Evolutionary conservation across 2,797 vertebrate species (phyloP).

Genomic region (Lates japonicus): DNA sequence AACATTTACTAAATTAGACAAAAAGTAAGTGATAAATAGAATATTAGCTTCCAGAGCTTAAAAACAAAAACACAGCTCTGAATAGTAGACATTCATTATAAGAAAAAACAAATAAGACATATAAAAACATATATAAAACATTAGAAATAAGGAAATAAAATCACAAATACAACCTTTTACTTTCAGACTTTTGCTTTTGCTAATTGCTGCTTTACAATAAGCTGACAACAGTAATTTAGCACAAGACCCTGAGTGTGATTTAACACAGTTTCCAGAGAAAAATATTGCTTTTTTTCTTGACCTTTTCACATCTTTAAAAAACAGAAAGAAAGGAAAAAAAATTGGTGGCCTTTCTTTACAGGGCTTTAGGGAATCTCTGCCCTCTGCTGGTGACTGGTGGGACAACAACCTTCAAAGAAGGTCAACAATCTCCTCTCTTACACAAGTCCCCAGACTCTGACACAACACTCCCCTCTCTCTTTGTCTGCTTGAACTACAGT

Average conservation of each 20-base stretch:
- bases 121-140: not conserved
- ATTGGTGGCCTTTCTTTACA: not conserved
- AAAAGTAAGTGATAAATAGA: not conserved
- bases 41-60: not conserved
- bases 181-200: not conserved
- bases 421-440: not conserved
- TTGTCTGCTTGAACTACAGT: slow-evolving; percentile 7
- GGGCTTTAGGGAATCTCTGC: slow-evolving; percentile 3
- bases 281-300: not conserved
- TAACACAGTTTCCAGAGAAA: not conserved
- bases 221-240: fast-evolving
- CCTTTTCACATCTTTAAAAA: not conserved
- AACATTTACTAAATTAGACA: not conserved
- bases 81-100: not conserved
- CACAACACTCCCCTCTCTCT: not conserved
- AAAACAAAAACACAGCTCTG: not conserved
- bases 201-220: slow-evolving; percentile 2
- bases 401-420: slow-evolving; percentile 10
- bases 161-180: not conserved
- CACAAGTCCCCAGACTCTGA: not conserved
- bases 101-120: not conserved
- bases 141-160: not conserved
- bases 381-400: slow-evolving; percentile 41
- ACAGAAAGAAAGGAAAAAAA: not conserved
- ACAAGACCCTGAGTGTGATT: not conserved